Evolutionary conservation across 2,797 vertebrate genomes (phyloP).

Genomic region (Jordanella pulchra): DNA sequence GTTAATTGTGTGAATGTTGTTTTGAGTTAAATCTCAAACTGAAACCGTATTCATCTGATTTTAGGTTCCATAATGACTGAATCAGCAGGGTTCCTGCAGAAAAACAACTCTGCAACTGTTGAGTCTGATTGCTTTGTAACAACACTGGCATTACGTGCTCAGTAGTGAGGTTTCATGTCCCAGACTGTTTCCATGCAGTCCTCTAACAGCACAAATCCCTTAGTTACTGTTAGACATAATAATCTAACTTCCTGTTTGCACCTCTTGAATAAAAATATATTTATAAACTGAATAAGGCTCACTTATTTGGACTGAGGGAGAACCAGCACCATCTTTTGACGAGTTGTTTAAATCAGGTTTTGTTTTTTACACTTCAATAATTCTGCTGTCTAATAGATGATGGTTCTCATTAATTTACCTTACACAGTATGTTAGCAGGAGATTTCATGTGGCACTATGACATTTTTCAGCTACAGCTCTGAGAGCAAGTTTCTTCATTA

Average conservation of each 20-base stretch:
- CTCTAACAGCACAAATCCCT: neutral
- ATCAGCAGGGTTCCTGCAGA: constrained; percentile 45
- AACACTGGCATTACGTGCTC: constrained; percentile 11
- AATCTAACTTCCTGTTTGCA: constrained; percentile 24
- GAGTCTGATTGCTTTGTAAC: constrained; percentile 22
- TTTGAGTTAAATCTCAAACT: constrained; percentile 1
- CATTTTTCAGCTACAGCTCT: no score
- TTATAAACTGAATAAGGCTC: neutral
- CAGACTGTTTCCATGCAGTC: constrained; percentile 7
- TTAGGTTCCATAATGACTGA: constrained; percentile 8
- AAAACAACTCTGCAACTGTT: constrained; percentile 29
- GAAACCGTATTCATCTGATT: neutral
- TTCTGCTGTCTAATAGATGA: constrained; percentile 2
- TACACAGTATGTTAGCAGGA: no score
- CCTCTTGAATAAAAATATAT: constrained; percentile 57
- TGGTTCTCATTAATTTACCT: no score
- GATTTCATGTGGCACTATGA: no score
- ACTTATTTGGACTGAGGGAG: neutral
- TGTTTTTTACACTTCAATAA: neutral
- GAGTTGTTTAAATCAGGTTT: neutral
- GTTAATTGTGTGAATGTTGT: constrained; percentile 18
- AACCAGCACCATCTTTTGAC: constrained; percentile 61
- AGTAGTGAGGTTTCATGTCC: constrained; percentile 10
- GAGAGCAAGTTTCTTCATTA: no score
- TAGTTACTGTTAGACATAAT: constrained; percentile 11